A percentile compares a stretch with the other conserved stretches of the same genome.
Conservation (phyloP, 2,113 vertebrate genomes). For the Galbula dea region DNA sequence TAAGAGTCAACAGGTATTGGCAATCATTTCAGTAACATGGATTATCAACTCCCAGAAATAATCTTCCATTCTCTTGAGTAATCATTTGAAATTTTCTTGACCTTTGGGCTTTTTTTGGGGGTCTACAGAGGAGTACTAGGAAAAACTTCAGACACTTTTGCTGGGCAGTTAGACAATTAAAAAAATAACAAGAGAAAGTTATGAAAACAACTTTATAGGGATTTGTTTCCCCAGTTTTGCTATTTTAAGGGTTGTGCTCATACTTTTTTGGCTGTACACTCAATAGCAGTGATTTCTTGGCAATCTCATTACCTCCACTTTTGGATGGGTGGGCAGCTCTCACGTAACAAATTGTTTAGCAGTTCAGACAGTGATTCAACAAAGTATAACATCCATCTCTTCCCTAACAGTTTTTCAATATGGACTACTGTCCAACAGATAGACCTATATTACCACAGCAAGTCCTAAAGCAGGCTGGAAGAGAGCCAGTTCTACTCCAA, state of each 20-base stretch:
- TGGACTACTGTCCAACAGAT: not conserved
- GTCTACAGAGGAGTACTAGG: not conserved
- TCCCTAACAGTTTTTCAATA: not conserved
- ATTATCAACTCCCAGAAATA: not conserved
- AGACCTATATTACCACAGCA: not conserved
- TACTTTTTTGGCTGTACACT: not conserved
- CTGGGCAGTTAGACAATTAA: slow-evolving; percentile 2
- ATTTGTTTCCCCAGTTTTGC: not conserved
- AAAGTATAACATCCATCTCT: not conserved
- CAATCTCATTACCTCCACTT: not conserved
- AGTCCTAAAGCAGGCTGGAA: not conserved
- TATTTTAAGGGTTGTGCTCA: not conserved
- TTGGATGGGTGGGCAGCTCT: not conserved
- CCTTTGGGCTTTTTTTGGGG: not conserved
- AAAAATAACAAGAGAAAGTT: not conserved
- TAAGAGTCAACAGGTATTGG: not conserved
- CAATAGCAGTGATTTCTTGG: not conserved
- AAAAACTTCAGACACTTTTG: not conserved
- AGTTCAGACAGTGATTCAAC: not conserved
- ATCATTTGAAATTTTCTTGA: not conserved
- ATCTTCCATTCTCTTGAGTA: not conserved
- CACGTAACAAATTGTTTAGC: not conserved
- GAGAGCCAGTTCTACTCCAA: not conserved
- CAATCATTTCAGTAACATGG: not conserved
- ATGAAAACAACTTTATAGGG: slow-evolving; percentile 1